Percentiles rank a stretch among this genome's conserved stretches.
These are phyloP conservation scores for Hafferia zeledoni DNA, from an alignment of 2,797 vertebrate genomes.

Conservation along the genomic window DNA sequence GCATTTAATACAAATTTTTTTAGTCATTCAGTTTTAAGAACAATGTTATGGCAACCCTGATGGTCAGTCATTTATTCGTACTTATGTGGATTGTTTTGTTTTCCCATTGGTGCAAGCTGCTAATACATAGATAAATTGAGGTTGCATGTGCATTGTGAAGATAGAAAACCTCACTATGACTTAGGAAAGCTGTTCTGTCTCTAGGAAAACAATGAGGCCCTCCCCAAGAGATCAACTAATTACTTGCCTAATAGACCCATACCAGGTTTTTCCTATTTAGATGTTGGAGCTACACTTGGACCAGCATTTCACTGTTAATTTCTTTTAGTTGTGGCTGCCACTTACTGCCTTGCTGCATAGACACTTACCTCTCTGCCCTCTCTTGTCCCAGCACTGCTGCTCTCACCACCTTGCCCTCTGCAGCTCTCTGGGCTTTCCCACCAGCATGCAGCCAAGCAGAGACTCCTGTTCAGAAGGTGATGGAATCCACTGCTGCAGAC, in stretches of 20 bases:
- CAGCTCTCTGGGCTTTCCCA: not conserved
- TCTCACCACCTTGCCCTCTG: not conserved
- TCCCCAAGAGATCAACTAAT: not conserved
- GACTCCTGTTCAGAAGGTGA: fast-evolving
- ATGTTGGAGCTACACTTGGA: not conserved
- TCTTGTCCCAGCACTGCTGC: not conserved
- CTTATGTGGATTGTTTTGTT: not conserved
- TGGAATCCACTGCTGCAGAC: not conserved
- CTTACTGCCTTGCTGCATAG: not conserved
- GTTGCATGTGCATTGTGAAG: not conserved
- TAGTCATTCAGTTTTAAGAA: not conserved
- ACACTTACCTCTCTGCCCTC: not conserved
- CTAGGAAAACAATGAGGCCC: not conserved
- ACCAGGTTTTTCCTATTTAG: not conserved
- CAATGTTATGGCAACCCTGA: not conserved
- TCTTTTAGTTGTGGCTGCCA: not conserved
- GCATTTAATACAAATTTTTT: not conserved
- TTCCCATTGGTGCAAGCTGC: not conserved
- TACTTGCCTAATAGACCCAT: not conserved
- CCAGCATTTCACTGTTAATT: not conserved
- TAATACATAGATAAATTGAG: not conserved
- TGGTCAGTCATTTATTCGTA: not conserved
- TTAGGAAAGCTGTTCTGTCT: not conserved
- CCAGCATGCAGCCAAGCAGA: fast-evolving
- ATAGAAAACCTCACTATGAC: not conserved